Evolutionary conservation across 2,888 invertebrate species (phyloP).

Genomic region (Microchrysa polita): DNA sequence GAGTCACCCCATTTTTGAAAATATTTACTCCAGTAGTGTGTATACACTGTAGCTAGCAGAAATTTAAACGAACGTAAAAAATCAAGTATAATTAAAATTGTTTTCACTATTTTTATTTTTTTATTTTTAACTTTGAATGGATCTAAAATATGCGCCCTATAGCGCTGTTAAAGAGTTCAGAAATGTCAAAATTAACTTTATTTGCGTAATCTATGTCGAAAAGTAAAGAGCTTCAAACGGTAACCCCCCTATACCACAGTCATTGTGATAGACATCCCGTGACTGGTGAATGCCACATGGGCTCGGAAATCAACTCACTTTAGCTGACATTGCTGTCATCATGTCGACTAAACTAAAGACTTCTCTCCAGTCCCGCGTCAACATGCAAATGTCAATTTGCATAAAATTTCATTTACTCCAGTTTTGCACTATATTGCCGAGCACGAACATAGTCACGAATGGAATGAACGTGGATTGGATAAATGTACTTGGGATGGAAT

Average conservation of each 20-base stretch:
- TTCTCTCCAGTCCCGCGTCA: conserved; percentile 47
- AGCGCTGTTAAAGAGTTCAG: no score
- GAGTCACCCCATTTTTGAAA: no score
- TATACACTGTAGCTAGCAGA: no score
- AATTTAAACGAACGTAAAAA: no score
- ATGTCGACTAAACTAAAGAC: conserved; percentile 50
- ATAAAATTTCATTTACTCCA: conserved; percentile 49
- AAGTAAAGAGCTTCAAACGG: no score
- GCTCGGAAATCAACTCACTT: conserved; percentile 34
- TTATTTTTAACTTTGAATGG: no score
- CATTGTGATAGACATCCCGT: not conserved
- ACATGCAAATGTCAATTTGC: conserved; percentile 51
- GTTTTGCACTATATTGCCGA: conserved; percentile 16
- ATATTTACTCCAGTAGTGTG: no score
- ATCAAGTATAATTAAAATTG: no score
- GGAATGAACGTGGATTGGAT: not conserved
- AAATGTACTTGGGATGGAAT: not conserved
- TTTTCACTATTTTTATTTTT: no score
- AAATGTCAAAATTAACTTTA: no score
- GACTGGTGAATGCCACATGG: conserved; percentile 12
- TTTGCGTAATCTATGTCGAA: no score
- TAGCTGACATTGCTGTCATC: conserved; percentile 50
- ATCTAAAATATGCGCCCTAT: no score
- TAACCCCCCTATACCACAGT: conserved; percentile 7
- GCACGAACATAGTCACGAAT: conserved; percentile 11